Base-by-base conservation (phyloP, 1,140 invertebrate species). In the Camponotus pennsylvanicus region DNA sequence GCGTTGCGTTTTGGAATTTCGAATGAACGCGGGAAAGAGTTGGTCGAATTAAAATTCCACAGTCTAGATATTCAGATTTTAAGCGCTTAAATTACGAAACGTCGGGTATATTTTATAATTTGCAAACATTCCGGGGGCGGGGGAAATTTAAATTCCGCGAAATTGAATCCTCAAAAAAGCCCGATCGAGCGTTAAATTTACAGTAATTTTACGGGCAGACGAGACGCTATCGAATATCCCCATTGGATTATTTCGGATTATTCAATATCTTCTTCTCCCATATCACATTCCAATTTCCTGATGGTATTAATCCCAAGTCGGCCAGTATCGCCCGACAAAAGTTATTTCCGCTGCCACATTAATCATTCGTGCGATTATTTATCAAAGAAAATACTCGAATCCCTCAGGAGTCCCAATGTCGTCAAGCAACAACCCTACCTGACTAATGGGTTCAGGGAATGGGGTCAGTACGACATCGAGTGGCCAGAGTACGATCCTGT, bases 401-500 rank as follows among this genome's bases (percentile, higher is more conserved):
- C 63, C 79, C 57, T 5, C 92, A 98, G 97, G 57, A 97, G 97
- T 93, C 97, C 98, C 0, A 98, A 98, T 89, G 96, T 85, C 96
- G 32, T 97, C 96, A 66, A 96, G 95, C 94, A 95, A 79, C 95
- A 95, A 45, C 94, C 93, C 80, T 97, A 96, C 94, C 93, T 96
- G 55, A 96, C 95, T 11, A 94, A 96, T 3, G 96, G 96, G 88
- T 94, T 94, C 64, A 95, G 96, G 82, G 96, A 97, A 70, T 97
- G 96, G 96, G 95, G 94, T 79, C 96, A 96, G 87, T 97, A 97
- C 89, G 96, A 97, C 69, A 93, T 97, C 9, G 96, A 97, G 61
- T 98, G 98, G 98, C 97, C 97, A 0, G 96, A 97, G 76, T 98
- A 98, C 89, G 97, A 97, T 89, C 93, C 95, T 3, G 94, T 95